phyloP scores from a whole-genome alignment of 2,113 vertebrate species.

The Glaucidium brasilianum region DNA sequence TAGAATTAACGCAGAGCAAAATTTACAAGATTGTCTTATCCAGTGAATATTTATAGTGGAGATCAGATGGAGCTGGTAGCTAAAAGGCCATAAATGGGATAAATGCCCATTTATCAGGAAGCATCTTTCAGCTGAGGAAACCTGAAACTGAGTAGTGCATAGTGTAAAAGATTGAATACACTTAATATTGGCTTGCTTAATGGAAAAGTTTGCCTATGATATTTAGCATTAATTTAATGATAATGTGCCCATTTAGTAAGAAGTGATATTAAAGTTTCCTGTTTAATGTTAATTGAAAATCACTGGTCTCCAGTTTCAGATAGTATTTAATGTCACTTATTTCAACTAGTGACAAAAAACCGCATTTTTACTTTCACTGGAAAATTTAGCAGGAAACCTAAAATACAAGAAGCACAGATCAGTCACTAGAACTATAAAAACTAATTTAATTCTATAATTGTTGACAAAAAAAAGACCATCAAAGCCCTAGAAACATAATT shows the following conservation, averaged over 20 bases:
- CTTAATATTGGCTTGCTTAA: constrained; percentile 24
- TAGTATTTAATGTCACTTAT: constrained; percentile 13
- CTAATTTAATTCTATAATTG: not conserved
- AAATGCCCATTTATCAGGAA: not conserved
- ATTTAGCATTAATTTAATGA: constrained; percentile 66
- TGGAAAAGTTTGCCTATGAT: not conserved
- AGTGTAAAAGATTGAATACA: not conserved
- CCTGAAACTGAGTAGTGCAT: not conserved
- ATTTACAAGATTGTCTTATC: not conserved
- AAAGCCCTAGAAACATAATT: not conserved
- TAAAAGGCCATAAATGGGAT: not conserved
- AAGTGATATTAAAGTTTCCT: constrained; percentile 53
- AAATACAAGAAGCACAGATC: not conserved
- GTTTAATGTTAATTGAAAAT: constrained; percentile 65
- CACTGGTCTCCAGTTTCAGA: constrained; percentile 12
- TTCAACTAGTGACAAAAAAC: not conserved
- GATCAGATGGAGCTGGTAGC: not conserved
- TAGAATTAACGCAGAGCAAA: not conserved
- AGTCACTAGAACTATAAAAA: not conserved
- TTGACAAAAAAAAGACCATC: not conserved
- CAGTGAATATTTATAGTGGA: not conserved
- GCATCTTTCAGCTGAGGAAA: not conserved
- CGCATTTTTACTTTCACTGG: not conserved
- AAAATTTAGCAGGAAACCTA: not conserved
- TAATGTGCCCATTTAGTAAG: not conserved